A percentile compares a stretch with the other conserved stretches of the same genome.
Evolutionary conservation across 2,113 vertebrate species (phyloP).

Genomic region (Cervus canadensis): DNA sequence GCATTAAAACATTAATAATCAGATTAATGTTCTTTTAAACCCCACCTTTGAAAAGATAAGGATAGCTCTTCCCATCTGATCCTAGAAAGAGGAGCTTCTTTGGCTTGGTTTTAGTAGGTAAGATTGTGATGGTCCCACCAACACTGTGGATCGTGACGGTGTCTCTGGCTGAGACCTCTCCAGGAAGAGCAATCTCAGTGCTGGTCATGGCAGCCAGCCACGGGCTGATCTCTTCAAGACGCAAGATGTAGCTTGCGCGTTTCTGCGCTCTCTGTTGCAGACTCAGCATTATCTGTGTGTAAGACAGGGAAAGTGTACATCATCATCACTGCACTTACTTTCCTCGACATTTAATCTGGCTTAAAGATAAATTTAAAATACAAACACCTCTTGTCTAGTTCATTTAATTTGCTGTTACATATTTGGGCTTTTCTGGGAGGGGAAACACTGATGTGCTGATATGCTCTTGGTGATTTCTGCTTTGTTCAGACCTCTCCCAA

Average conservation of each 20-base stretch:
- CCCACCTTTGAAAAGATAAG: slow-evolving; percentile 97
- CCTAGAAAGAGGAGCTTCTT: slow-evolving; percentile 97
- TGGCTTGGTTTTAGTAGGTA: slow-evolving; percentile 98
- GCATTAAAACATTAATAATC: neutral
- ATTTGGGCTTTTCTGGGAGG: neutral
- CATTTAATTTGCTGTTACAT: neutral
- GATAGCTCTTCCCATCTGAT: slow-evolving; percentile 96
- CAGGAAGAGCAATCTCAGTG: slow-evolving; percentile 96
- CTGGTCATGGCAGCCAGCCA: slow-evolving; percentile 92
- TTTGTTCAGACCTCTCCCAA: neutral
- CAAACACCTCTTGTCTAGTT: neutral
- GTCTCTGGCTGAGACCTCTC: slow-evolving; percentile 94
- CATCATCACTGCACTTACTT: neutral
- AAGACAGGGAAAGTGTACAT: neutral
- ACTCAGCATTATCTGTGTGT: slow-evolving; percentile 93
- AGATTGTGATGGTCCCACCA: slow-evolving; percentile 95
- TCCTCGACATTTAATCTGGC: neutral
- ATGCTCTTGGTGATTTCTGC: neutral
- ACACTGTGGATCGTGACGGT: slow-evolving; percentile 96
- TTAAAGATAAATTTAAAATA: neutral
- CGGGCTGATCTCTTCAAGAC: slow-evolving; percentile 96
- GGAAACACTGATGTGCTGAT: neutral
- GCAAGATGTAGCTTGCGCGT: slow-evolving; percentile 93
- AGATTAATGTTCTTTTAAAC: neutral
- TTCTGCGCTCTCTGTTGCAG: slow-evolving; percentile 98